Percentiles rank a stretch among this genome's conserved stretches.
Conservation (phyloP, 1,140 invertebrate species). For the Aphaenogaster rudis region DNA sequence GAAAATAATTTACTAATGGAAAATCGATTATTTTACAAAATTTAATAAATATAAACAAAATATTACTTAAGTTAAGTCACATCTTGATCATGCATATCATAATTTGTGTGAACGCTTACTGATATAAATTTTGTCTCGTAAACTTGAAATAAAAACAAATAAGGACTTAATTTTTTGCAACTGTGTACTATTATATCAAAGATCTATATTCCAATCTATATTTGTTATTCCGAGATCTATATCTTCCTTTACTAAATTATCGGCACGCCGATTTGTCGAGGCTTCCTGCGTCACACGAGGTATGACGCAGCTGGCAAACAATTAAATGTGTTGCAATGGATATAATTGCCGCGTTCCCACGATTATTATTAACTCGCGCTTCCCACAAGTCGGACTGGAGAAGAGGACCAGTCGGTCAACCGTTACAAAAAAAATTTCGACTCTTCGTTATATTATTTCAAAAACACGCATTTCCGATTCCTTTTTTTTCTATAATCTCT, state of each 20-base stretch:
- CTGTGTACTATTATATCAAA: not conserved
- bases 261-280: constrained; percentile 41
- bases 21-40: not conserved
- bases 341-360: constrained; percentile 84
- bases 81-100: not conserved
- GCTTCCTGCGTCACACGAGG: constrained; percentile 58
- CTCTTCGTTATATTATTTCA: not conserved
- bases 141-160: not conserved
- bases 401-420: constrained; percentile 16
- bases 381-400: constrained; percentile 56
- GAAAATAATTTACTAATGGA: not conserved
- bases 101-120: not conserved
- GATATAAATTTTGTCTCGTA: not conserved
- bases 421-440: constrained; percentile 17
- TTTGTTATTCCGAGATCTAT: no score
- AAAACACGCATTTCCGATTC: not conserved
- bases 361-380: constrained; percentile 80
- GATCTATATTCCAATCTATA: constrained; percentile 9
- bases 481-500: not conserved
- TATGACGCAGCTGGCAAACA: constrained; percentile 82
- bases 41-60: not conserved
- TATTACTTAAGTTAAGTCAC: not conserved
- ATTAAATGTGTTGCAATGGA: constrained; percentile 81
- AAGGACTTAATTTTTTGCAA: constrained; percentile 1
- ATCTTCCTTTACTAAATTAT: not conserved